Evolutionary conservation across 2,113 vertebrate species (phyloP), one percentile per base, ranked within the genome.

Genomic region (Mobula birostris): DNA sequence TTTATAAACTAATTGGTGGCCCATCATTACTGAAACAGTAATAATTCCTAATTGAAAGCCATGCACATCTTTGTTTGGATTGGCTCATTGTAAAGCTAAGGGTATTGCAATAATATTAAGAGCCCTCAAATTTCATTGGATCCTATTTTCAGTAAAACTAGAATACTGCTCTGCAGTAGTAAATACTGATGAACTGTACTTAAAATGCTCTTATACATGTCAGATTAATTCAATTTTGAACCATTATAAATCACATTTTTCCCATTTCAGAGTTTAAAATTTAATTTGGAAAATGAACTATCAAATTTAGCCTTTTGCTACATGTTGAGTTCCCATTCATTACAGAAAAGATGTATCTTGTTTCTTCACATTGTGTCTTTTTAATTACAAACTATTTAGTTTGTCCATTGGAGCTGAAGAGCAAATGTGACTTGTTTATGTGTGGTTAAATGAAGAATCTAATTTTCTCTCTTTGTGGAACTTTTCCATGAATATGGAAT

Each of bases 141-240:
- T 32, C 58, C 27, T 88, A 88, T n/a, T 88, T 88, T 88, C 61
- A 32, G 66, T 29, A 85, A 32, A 79, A 85, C 56, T 85, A 79
- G 15, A 90, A 66, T 68, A 90, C 66, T 90, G 85, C 85, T 66
- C 85, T 90, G n/a, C 36, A 19, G 61, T 27, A 88, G 29, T 88
- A 90, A 90, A 61, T 90, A 90, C 85, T 32, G 85, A 88, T 15
- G 11, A n/a, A 88, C 12, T 61, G 29, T 90, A 32, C 61, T 90
- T 90, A 15, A 90, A 90, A 90, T 90, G 85, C 32, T 29, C 15
- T 19, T 7, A 15, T 90, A 32, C 27, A 58, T 87, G 85, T 66
- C 63, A 63, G 63, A 87, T 4, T 32, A 66, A 32, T 32, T 90
- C 56, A 88, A 63, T 32, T 66, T 90, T 66, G 15, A 19, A 66